phyloP scores from a whole-genome alignment of 2,113 vertebrate species.

The Eretmochelys imbricata region DNA sequence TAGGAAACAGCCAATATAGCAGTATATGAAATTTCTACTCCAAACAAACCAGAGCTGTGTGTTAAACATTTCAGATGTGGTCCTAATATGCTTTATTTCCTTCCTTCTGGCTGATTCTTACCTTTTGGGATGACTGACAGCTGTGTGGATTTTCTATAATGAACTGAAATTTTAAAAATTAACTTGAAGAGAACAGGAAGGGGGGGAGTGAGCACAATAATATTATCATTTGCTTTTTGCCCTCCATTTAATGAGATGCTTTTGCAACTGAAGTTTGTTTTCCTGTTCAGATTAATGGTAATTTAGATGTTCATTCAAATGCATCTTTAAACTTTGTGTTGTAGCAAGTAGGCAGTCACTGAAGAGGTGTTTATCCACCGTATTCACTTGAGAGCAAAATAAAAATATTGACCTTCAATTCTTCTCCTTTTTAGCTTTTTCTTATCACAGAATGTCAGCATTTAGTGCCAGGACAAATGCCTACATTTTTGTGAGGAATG shows the following conservation, averaged over 20 bases:
- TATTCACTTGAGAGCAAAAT: conserved; percentile 63
- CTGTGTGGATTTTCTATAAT: conserved; percentile 47
- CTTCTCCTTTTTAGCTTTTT: conserved; percentile 50
- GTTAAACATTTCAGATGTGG: not conserved
- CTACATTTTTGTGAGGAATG: conserved; percentile 62
- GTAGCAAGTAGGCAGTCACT: not conserved
- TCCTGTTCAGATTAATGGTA: conserved; percentile 30
- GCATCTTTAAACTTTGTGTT: conserved; percentile 35
- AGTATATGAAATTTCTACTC: not conserved
- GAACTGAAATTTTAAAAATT: conserved; percentile 39
- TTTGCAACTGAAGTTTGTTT: conserved; percentile 31
- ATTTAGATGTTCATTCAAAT: not conserved
- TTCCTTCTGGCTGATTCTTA: conserved; percentile 12
- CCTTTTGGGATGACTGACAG: not conserved
- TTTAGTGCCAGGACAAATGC: conserved; percentile 69
- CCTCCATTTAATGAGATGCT: not conserved
- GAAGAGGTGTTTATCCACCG: conserved; percentile 33
- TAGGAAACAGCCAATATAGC: not conserved
- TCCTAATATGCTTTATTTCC: conserved; percentile 15
- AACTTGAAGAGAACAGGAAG: not conserved
- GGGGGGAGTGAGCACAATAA: not conserved
- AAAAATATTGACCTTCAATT: conserved; percentile 71
- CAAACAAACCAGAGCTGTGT: not conserved
- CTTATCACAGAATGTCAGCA: conserved; percentile 65
- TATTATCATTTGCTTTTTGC: conserved; percentile 8